Percentiles rank a stretch among this genome's conserved stretches.
phyloP scores from a whole-genome alignment of 2,797 vertebrate genomes.

The Hypotaenidia philippensis region DNA sequence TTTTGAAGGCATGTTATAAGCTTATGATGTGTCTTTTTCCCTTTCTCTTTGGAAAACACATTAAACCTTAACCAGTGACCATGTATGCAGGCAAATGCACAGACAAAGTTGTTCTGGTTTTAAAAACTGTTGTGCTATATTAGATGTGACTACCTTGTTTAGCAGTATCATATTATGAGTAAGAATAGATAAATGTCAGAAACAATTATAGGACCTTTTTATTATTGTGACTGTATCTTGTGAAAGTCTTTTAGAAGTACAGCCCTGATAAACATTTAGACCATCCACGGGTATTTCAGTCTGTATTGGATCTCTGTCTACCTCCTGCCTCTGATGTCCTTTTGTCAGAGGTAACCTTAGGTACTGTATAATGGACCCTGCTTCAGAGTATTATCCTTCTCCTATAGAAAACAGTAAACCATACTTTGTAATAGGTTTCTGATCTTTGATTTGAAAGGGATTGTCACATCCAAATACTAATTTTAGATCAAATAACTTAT shows the following conservation, averaged over 20 bases:
- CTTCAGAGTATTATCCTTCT: neutral
- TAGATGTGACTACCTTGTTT: neutral
- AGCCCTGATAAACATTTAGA: neutral
- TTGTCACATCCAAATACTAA: neutral
- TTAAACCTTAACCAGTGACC: neutral
- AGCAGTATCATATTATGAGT: neutral
- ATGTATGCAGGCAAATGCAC: neutral
- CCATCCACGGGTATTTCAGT: neutral
- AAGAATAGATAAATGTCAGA: neutral
- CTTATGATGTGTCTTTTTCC: neutral
- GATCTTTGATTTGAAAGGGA: neutral
- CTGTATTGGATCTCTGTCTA: neutral
- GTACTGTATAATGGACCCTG: neutral
- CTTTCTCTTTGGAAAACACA: neutral
- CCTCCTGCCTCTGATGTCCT: neutral
- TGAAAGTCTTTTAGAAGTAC: neutral
- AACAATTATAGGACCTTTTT: neutral
- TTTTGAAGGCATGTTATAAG: neutral
- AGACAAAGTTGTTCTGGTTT: neutral
- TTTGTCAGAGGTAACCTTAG: neutral
- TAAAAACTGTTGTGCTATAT: neutral
- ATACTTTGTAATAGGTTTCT: neutral
- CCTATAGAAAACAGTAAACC: neutral
- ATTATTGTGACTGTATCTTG: neutral
- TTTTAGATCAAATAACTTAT: neutral